Base-by-base conservation (phyloP, 1,140 invertebrate species). In the Drosophila melanica region DNA sequence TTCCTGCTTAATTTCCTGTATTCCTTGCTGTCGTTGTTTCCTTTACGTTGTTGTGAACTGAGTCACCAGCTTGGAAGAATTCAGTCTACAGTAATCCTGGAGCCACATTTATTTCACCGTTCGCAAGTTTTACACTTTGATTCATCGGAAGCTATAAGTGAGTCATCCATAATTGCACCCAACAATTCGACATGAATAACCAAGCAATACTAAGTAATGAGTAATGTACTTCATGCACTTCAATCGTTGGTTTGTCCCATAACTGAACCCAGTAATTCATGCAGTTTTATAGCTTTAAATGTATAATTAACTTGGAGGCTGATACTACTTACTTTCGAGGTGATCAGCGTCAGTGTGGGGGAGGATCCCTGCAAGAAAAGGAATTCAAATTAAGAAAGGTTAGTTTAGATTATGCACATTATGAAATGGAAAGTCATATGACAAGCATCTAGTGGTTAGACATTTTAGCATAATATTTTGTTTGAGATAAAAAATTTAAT, bases 341-440 rank as follows among this genome's bases (percentile, higher is more conserved):
- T 94, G 92, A 94, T 93, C 86, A 94, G 93, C 92, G 94, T 94
- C 93, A 94, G 93, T 92, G 94, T 94, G 81, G 94, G 94, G 81
- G 94, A 94, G 76, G 94, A 94, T 93, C 94, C 94, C 94, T 95
- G 94, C 72, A 94, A 93, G 10, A 0, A 16, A 18, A 10, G 7
- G 8, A 1, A 35, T 35, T 35, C 7, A 35, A 35, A 8, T 10
- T 35, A 9, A 35, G 3, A 35, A 35, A 27, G 7, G 5, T 27
- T 27, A 27, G 27, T 27, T 27, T 27, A 7, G 27, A 27, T 7
- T 7, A 27, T 6, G 27, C 0, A 27, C 5, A 27, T 7, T 27
- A 27, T 27, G 27, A 27, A 27, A 27, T 27, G 3, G 23, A 27
- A 1, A 27, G 23, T 27, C 23, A 18, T 23, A 23, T 23, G 20